phyloP scores from a whole-genome alignment of 2,113 vertebrate genomes.

The Nicator chloris region DNA sequence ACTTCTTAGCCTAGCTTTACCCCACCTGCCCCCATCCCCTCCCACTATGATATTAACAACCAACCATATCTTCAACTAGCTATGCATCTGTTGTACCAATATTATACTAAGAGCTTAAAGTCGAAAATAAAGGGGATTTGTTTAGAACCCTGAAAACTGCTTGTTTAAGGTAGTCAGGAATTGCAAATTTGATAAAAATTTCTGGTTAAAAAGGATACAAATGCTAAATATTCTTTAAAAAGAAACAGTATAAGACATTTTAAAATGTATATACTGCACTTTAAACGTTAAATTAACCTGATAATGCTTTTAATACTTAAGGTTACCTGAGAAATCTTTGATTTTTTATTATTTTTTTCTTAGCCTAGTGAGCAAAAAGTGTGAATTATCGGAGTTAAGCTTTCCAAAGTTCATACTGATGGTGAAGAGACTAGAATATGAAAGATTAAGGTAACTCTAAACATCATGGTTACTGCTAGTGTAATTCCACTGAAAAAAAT shows the following conservation, averaged over 20 bases:
- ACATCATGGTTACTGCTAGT: background rate
- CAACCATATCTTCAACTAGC: background rate
- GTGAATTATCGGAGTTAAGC: background rate
- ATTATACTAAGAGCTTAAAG: background rate
- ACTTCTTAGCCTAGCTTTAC: background rate
- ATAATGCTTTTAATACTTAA: background rate
- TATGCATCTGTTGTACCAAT: background rate
- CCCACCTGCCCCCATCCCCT: background rate
- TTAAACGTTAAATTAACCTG: background rate
- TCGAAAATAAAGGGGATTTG: background rate
- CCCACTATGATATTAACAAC: background rate
- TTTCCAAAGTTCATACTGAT: background rate
- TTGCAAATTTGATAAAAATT: background rate
- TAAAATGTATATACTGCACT: background rate
- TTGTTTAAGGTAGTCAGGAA: background rate
- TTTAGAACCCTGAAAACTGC: background rate
- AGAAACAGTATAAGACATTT: background rate
- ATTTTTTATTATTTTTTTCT: background rate
- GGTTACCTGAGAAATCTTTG: background rate
- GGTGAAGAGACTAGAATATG: background rate
- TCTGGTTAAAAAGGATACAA: background rate
- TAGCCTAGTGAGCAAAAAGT: background rate
- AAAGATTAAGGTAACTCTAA: background rate
- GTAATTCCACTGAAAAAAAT: background rate
- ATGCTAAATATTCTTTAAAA: background rate